Evolutionary conservation across 2,888 invertebrate species (phyloP).

Genomic region (Stenodema calcarata): DNA sequence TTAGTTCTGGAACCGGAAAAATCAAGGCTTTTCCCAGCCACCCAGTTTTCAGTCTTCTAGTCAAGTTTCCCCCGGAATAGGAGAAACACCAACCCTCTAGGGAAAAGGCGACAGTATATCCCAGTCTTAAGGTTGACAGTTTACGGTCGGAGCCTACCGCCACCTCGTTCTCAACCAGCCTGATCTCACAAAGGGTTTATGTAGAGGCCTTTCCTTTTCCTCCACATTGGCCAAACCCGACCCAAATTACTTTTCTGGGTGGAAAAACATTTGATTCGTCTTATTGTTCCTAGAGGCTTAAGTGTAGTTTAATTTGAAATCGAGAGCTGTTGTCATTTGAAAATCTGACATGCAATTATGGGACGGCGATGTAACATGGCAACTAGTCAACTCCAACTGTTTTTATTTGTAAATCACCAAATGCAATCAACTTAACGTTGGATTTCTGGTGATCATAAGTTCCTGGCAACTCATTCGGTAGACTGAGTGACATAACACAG

Average conservation of each 20-base stretch:
- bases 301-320: too few species aligned
- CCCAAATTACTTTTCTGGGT: neutral
- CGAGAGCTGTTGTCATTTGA: too few species aligned
- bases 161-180: neutral
- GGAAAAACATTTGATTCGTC: too few species aligned
- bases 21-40: neutral
- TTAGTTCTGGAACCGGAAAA: neutral
- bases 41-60: neutral
- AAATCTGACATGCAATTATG: too few species aligned
- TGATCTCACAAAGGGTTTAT: neutral
- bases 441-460: too few species aligned
- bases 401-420: too few species aligned
- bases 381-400: too few species aligned
- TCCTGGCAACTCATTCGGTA: too few species aligned
- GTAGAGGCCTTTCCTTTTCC: neutral
- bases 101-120: neutral
- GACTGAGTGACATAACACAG: too few species aligned
- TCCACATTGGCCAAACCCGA: neutral
- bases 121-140: constrained; percentile 1
- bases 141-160: neutral
- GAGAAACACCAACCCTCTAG: neutral
- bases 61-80: neutral
- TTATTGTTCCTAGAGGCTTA: neutral
- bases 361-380: too few species aligned
- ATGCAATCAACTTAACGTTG: too few species aligned